Conservation (phyloP, 2,797 vertebrate species). For the Borostomias antarcticus region DNA sequence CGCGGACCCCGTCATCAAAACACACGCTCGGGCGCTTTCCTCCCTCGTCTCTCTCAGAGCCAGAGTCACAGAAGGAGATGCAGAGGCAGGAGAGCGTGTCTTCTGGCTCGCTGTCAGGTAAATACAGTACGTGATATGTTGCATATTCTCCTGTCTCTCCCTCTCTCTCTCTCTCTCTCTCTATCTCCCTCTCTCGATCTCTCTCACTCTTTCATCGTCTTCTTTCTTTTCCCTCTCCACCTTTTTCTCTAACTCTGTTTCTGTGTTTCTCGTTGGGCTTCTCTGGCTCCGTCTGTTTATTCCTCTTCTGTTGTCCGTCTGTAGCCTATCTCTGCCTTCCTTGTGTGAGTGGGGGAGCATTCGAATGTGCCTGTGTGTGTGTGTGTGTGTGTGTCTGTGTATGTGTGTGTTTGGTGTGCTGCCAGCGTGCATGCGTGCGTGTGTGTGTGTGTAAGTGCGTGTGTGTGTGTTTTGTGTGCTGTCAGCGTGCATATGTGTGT, state of each 20-base stretch:
- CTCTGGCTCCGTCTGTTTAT: constrained; percentile 20
- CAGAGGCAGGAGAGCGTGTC: constrained; percentile 70
- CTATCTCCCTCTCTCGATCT: background rate
- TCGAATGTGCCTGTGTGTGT: too few species aligned
- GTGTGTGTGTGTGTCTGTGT: too few species aligned
- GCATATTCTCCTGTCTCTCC: background rate
- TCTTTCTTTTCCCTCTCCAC: background rate
- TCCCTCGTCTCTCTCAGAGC: constrained; percentile 40
- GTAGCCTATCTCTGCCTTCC: background rate
- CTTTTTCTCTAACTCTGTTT: background rate
- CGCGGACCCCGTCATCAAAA: constrained; percentile 64
- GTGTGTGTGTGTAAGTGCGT: too few species aligned
- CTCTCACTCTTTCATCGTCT: background rate
- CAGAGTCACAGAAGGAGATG: constrained; percentile 63
- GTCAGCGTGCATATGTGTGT: too few species aligned
- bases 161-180: background rate
- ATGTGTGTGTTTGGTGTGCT: background rate
- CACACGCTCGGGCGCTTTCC: constrained; percentile 60
- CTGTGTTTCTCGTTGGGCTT: constrained; percentile 18
- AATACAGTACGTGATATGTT: constrained; percentile 42
- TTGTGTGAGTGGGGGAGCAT: too few species aligned
- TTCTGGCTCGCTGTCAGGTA: constrained; percentile 76
- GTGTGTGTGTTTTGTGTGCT: background rate
- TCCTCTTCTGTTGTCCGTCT: background rate
- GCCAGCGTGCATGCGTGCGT: too few species aligned